Evolutionary conservation across 2,888 invertebrate genomes (phyloP), one percentile per base, ranked within the genome.

Genomic region (Torymus auratus): DNA sequence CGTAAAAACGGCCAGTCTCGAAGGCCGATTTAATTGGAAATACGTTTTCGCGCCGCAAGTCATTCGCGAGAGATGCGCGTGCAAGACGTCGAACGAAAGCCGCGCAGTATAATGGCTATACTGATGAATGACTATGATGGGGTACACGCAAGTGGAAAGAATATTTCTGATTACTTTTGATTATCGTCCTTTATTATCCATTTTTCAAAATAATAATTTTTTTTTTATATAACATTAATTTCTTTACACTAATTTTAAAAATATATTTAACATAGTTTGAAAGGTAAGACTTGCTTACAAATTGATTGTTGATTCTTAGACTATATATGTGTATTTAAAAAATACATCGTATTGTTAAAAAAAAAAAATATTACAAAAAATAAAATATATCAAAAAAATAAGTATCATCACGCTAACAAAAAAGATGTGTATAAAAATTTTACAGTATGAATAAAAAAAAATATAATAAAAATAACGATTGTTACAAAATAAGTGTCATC

Each of bases 321-420:
- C 41, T 41, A 20, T n/a, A n/a, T n/a, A 41, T 41, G 41, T 41
- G 7, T 41, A 41, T 41, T 41, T 41, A 41, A 41, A 41, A 41
- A 41, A 41, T 41, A 41, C 41, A 41, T 41, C 41, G 41, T 41
- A 41, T 41, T 41, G 41, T 41, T 41, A 41, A 41, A 41, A 41
- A 28, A 28, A 28, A 41, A 41, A 75, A 60, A 64, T 75, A 75
- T 75, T 67, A 75, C 62, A 67, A 55, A 60, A 58, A 75, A 64
- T 67, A 67, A 53, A 78, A 58, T 80, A 76, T 70, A 78, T 81
- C 77, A 78, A 75, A 82, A 56, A 71, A 75, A 55, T 72, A 61
- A 72, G 28, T 41, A 50, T 80, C 77, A 50, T 80, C 77, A 67
- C 69, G 67, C 64, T 64, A 78, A 79, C 56, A 76, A 69, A 56